Base-by-base conservation (phyloP, 23 tunicate genomes). In the Aplidium turbinatum region DNA sequence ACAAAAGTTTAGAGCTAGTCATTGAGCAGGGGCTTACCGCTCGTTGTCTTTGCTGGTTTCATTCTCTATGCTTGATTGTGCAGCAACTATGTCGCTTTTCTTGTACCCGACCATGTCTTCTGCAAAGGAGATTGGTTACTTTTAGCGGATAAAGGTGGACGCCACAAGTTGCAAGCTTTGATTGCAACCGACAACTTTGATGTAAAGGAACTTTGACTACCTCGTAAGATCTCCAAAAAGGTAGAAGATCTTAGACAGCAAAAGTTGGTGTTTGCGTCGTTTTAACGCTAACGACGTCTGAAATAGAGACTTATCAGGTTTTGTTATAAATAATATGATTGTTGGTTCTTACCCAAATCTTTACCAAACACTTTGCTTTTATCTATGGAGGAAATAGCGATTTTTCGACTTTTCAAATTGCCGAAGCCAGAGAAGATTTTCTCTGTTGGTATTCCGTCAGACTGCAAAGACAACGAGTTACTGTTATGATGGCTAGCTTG, bases 331-430 rank as follows among this genome's bases (percentile, higher is more conserved):
- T 11, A 45, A 45, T 45, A 45, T 45, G 13, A 13, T 45, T n/a
- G n/a, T n/a, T n/a, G n/a, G n/a, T n/a, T n/a, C n/a, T n/a, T n/a
- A n/a, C n/a, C n/a, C 13, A 40, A 68, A 21, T 24, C 7, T 29
- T 28, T 33, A 72, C 77, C 77, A 20, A 78, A 65, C 33, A 63
- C 42, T 42, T 88, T 88, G 69, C 74, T 75, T 1, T 80, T 85
- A 45, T 75, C 85, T 18, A 81, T 81, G 4, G 96, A 80, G 0
- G 94, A 82, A 52, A 89, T 63, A 5, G 84, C 96, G 28, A 89
- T 89, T 55, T 89, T 89, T 16, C 96, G 74, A 62, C 96, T 89
- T 65, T 89, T 89, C 56, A 89, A 35, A 63, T 38, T 76, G 3
- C 85, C 85, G 16, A 68, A 30, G 0, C 96, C 96, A 40, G 80